phyloP scores from a whole-genome alignment of 92 coral and sea anemone genomes.

The Zoanthus sansibaricus region DNA sequence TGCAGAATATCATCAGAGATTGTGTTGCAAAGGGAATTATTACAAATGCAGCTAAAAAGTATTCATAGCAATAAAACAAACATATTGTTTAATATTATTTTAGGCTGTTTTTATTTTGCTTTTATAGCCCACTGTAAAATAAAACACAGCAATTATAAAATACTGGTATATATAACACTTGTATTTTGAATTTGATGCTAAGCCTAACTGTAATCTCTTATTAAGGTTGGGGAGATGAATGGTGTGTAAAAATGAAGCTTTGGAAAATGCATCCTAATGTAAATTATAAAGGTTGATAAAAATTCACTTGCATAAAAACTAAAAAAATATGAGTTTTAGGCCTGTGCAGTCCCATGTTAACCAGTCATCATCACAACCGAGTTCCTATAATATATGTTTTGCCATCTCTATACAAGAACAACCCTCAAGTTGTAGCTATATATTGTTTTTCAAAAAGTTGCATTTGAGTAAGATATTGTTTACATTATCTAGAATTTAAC shows the following conservation, averaged over 20 bases:
- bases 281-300: constrained; percentile 4
- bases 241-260: constrained; percentile 4
- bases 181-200: constrained; percentile 18
- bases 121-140: constrained; percentile 15
- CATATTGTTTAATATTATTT: constrained; percentile 15
- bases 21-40: constrained; percentile 21
- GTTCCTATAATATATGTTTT: constrained; percentile 14
- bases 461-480: constrained; percentile 20
- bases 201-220: constrained; percentile 2
- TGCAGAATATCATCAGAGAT: constrained; percentile 8
- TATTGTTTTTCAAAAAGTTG: constrained; percentile 19
- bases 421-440: constrained; percentile 17
- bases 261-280: constrained; percentile 17
- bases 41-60: constrained; percentile 22
- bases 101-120: constrained; percentile 17
- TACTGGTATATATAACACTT: constrained; percentile 17
- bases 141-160: constrained; percentile 19
- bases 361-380: constrained; percentile 14
- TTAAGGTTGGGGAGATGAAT: constrained; percentile 15
- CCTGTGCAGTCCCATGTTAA: constrained; percentile 16
- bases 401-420: constrained; percentile 18
- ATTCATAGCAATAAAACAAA: constrained; percentile 1
- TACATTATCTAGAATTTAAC: constrained; percentile 20
- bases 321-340: constrained; percentile 6
- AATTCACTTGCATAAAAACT: neutral